Evolutionary conservation across 2,888 invertebrate genomes (phyloP).

Genomic region (Philereme transversata): DNA sequence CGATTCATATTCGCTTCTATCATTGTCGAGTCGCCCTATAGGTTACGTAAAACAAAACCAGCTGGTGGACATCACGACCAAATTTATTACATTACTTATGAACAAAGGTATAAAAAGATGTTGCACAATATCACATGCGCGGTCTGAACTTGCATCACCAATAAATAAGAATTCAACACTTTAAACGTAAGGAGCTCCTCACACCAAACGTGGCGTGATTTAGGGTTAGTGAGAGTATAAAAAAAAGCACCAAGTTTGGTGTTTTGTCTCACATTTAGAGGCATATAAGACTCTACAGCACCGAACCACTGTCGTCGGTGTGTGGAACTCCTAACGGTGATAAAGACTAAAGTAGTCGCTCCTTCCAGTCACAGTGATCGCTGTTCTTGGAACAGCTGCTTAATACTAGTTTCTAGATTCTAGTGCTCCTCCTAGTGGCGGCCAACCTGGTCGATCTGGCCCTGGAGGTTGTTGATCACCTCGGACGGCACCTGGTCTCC

Average conservation of each 20-base stretch:
- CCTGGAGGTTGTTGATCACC: slow-evolving; percentile 94
- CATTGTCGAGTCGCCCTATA: slow-evolving; percentile 42
- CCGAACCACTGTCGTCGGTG: no score
- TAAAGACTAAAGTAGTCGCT: slow-evolving; percentile 22
- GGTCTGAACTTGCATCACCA: slow-evolving; percentile 69
- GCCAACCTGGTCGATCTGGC: slow-evolving; percentile 93
- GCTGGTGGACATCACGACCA: slow-evolving; percentile 57
- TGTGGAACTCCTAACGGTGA: slow-evolving; percentile 29
- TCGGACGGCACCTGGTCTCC: slow-evolving; percentile 94
- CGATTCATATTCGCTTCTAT: slow-evolving; percentile 41
- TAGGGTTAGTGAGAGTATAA: no score
- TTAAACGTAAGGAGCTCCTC: slow-evolving; percentile 2
- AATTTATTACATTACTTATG: slow-evolving; percentile 72
- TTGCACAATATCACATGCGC: slow-evolving; percentile 78
- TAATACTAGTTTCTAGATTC: slow-evolving; percentile 15
- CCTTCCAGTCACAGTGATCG: slow-evolving; percentile 10
- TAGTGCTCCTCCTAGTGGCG: slow-evolving; percentile 66
- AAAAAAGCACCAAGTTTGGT: no score
- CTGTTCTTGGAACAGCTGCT: slow-evolving; percentile 11
- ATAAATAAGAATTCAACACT: slow-evolving; percentile 60
- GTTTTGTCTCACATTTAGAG: no score
- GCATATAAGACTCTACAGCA: no score
- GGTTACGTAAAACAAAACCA: slow-evolving; percentile 62
- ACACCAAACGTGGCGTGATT: no score
- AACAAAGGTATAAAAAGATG: slow-evolving; percentile 76